phyloP scores from a whole-genome alignment of 1,140 invertebrate genomes.

The Helicoverpa armigera region DNA sequence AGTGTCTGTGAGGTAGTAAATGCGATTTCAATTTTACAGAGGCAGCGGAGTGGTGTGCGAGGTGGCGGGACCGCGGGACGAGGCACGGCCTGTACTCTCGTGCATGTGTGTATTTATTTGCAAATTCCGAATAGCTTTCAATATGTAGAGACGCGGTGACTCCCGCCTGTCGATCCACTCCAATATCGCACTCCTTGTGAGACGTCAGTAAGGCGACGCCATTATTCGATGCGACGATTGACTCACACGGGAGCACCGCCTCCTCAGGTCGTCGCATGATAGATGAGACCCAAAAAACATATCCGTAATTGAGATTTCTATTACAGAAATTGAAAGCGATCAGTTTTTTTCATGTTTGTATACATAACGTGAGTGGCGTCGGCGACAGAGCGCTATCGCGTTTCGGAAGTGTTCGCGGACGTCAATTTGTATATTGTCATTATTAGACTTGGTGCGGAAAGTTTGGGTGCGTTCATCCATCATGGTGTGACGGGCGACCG shows the following conservation, averaged over 20 bases:
- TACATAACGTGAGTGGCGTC: conserved; percentile 84
- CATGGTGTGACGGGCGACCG: conserved; percentile 80
- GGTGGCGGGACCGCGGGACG: conserved; percentile 64
- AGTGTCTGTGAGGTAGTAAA: conserved; percentile 71
- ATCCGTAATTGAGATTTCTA: conserved; percentile 86
- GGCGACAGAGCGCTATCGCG: conserved; percentile 73
- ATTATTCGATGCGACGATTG: conserved; percentile 77
- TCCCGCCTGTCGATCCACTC: conserved; percentile 81
- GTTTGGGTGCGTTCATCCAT: conserved; percentile 84
- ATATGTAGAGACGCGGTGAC: conserved; percentile 82
- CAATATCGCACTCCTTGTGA: conserved; percentile 78
- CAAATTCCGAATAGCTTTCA: conserved; percentile 85
- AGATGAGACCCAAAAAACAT: conserved; percentile 81
- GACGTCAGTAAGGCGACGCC: conserved; percentile 73
- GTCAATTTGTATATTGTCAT: conserved; percentile 86
- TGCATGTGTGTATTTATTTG: conserved; percentile 84
- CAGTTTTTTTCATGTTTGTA: conserved; percentile 82
- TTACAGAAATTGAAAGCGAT: conserved; percentile 83
- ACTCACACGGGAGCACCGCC: conserved; percentile 65
- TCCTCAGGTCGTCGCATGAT: conserved; percentile 72
- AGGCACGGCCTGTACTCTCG: conserved; percentile 58
- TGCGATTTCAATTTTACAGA: conserved; percentile 84
- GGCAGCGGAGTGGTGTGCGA: conserved; percentile 72
- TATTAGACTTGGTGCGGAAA: conserved; percentile 82
- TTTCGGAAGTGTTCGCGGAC: conserved; percentile 83